These are phyloP conservation scores for Syngnathoides biaculeatus DNA, from an alignment of 2,113 vertebrate species.

Conservation along the genomic window DNA sequence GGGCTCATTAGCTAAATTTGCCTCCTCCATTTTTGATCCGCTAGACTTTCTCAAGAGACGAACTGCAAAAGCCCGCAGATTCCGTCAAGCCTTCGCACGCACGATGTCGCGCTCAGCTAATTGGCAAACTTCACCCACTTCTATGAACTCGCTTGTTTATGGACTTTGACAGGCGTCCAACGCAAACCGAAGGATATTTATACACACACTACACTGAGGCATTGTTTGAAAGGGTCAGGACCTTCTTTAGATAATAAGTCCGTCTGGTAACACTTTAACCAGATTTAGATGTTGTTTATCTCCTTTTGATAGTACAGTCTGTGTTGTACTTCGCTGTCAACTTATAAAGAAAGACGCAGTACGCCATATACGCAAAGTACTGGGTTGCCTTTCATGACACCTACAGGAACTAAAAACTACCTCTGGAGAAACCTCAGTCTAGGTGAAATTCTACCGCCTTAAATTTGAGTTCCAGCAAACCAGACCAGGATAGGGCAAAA, in stretches of 20 bases:
- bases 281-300: slow-evolving; percentile 28
- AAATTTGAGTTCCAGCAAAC: no score
- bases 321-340: slow-evolving; percentile 8
- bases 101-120: not conserved
- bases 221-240: not conserved
- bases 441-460: no score
- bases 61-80: not conserved
- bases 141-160: not conserved
- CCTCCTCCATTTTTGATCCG: slow-evolving; percentile 1
- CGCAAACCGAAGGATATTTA: slow-evolving; percentile 1
- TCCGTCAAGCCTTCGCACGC: slow-evolving; percentile 9
- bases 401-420: no score
- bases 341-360: not conserved
- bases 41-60: not conserved
- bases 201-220: not conserved
- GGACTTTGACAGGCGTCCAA: not conserved
- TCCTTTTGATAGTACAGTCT: slow-evolving; percentile 20
- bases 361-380: no score
- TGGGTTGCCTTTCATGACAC: no score
- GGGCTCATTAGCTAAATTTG: slow-evolving; percentile 22
- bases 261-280: slow-evolving; percentile 48
- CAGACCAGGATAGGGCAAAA: no score
- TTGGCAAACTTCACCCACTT: slow-evolving; percentile 7
- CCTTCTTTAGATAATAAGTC: slow-evolving; percentile 17
- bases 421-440: no score